phyloP scores from a whole-genome alignment of 2,797 vertebrate genomes.

The Sandelia bainsii region DNA sequence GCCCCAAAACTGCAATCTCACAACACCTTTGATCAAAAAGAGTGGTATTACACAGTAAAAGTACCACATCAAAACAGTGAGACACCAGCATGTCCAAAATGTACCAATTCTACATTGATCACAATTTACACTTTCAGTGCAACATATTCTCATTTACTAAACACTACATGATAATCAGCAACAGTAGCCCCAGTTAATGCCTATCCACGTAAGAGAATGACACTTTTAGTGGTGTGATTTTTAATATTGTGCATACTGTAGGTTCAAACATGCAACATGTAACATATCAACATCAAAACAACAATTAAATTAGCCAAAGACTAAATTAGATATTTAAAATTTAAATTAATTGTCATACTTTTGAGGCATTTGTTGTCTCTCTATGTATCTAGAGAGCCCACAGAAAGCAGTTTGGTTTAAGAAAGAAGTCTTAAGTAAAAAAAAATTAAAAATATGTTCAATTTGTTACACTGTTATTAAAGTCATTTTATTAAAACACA shows the following conservation, averaged over 20 bases:
- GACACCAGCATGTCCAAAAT: constrained; percentile 24
- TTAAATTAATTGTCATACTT: no score
- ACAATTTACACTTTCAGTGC: constrained; percentile 5
- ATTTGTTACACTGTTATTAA: no score
- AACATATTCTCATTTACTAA: constrained; percentile 21
- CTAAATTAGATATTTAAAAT: no score
- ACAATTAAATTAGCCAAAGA: no score
- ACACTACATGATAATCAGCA: constrained; percentile 49
- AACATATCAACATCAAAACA: background rate
- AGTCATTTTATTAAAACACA: no score
- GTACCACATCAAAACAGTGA: constrained; percentile 35
- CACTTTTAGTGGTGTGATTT: background rate
- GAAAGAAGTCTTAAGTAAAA: no score
- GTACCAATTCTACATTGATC: constrained; percentile 29
- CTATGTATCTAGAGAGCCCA: no score
- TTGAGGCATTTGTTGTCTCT: no score
- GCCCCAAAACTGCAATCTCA: constrained; percentile 22
- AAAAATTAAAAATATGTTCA: no score
- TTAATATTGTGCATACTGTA: background rate
- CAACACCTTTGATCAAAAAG: constrained; percentile 20
- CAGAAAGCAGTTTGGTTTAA: no score
- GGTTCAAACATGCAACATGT: background rate
- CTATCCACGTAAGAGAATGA: constrained; percentile 2
- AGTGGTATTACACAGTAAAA: constrained; percentile 34
- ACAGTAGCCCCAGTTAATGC: constrained; percentile 15